Percentiles rank a stretch among this genome's conserved stretches.
phyloP scores from a whole-genome alignment of 2,888 invertebrate genomes.

The Eupeodes luniger region DNA sequence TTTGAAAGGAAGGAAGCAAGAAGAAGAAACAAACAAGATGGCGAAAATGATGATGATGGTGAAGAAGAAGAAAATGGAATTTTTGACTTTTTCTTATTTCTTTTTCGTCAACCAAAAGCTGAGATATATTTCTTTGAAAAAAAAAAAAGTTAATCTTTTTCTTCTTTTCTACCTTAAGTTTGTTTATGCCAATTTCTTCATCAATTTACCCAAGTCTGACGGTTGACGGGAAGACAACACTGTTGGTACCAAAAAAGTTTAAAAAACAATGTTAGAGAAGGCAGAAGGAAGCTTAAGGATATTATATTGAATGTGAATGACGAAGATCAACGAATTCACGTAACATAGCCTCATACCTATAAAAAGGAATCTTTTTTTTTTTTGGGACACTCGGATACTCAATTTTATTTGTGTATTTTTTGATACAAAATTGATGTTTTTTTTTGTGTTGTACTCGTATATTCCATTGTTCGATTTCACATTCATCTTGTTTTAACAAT shows the following conservation, averaged over 20 bases:
- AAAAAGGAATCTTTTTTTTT: constrained; percentile 34
- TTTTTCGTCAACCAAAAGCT: constrained; percentile 39
- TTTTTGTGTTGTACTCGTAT: constrained; percentile 16
- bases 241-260: neutral
- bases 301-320: constrained; percentile 12
- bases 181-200: constrained; percentile 71
- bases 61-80: constrained; percentile 29
- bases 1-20: constrained; percentile 9
- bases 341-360: neutral
- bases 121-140: constrained; percentile 33
- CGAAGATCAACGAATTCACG: constrained; percentile 58
- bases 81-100: constrained; percentile 12
- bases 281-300: neutral
- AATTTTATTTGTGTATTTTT: neutral
- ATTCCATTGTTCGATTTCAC: constrained; percentile 52
- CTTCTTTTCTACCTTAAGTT: constrained; percentile 42
- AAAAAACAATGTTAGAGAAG: neutral
- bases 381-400: neutral
- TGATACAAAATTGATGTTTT: neutral
- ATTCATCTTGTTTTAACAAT: constrained; percentile 65
- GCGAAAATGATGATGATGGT: constrained; percentile 8
- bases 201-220: constrained; percentile 37
- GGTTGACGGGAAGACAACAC: constrained; percentile 9
- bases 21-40: constrained; percentile 34
- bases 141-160: neutral